phyloP scores from a whole-genome alignment of 2,797 vertebrate species.

The Diglossa cyanea region DNA sequence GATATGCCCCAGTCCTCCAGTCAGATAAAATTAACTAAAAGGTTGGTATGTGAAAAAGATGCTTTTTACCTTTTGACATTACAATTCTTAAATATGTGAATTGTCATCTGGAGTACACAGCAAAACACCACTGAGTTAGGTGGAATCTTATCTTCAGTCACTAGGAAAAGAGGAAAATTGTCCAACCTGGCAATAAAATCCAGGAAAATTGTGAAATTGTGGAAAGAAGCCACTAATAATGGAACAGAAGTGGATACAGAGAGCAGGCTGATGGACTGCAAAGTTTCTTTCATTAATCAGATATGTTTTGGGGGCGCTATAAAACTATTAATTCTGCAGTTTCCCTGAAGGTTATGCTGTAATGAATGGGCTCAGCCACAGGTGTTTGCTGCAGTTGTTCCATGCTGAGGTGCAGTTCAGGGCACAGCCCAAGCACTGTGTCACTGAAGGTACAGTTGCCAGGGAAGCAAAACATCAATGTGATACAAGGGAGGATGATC shows the following conservation, averaged over 20 bases:
- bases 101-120: not conserved
- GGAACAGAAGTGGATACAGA: not conserved
- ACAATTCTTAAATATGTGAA: not conserved
- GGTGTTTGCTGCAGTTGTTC: not conserved
- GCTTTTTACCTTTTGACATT: not conserved
- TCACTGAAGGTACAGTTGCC: not conserved
- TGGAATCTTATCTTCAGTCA: not conserved
- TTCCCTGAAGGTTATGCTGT: not conserved
- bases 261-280: not conserved
- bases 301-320: not conserved
- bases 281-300: not conserved
- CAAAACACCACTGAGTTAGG: not conserved
- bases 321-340: not conserved
- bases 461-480: not conserved
- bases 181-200: not conserved
- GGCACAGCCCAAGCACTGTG: rapidly evolving
- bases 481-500: not conserved
- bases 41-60: not conserved
- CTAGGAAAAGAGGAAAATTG: not conserved
- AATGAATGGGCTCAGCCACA: not conserved
- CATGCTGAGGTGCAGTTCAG: not conserved
- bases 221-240: not conserved
- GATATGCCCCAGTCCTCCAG: not conserved
- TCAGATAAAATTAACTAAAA: not conserved
- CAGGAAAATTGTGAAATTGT: not conserved